Conservation (phyloP, 2,113 vertebrate species). For the Origma solitaria region DNA sequence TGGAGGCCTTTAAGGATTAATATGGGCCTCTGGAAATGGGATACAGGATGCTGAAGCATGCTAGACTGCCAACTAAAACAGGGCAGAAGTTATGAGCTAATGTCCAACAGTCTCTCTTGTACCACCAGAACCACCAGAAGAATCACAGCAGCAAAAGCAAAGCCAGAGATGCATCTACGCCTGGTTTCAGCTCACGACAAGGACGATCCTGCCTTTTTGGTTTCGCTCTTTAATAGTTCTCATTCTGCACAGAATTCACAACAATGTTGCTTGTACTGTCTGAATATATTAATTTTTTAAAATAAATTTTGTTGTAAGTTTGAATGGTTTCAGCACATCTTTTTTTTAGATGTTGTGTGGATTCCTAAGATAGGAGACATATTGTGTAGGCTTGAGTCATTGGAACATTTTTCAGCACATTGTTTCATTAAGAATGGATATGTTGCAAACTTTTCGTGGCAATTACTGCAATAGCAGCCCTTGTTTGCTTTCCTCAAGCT, state of each 20-base stretch:
- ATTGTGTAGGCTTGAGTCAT: background rate
- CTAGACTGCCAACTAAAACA: background rate
- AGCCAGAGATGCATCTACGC: background rate
- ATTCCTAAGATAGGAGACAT: background rate
- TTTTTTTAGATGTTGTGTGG: background rate
- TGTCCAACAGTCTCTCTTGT: background rate
- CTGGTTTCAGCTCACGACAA: background rate
- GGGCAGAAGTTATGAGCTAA: background rate
- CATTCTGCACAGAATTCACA: background rate
- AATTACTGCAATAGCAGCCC: background rate
- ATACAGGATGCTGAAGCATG: background rate
- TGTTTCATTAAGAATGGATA: background rate
- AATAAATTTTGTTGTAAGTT: background rate
- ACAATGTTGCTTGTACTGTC: background rate
- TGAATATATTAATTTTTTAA: background rate
- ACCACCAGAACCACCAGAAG: background rate
- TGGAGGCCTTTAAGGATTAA: background rate
- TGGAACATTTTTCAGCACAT: background rate
- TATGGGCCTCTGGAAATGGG: background rate
- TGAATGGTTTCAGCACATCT: background rate
- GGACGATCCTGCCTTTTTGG: rapidly evolving
- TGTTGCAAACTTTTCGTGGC: background rate
- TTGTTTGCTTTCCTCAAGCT: background rate
- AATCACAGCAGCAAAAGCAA: background rate
- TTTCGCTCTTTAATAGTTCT: background rate